phyloP scores from a whole-genome alignment of 2,888 invertebrate species.

The Lysandra bellargus region DNA sequence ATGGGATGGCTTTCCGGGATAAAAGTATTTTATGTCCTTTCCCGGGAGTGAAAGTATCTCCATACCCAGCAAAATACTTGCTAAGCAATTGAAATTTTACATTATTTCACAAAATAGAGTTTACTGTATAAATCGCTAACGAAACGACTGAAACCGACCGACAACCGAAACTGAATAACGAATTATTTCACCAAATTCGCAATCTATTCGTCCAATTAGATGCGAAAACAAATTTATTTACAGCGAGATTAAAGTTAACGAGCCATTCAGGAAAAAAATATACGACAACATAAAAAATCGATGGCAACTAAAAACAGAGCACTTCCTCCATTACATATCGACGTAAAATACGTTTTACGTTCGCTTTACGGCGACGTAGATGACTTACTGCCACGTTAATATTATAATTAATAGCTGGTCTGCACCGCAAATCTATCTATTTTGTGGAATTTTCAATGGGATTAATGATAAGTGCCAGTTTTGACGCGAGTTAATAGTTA shows the following conservation, averaged over 20 bases:
- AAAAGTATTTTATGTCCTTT: no score
- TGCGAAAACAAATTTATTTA: conserved; percentile 1
- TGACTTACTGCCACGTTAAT: conserved; percentile 10
- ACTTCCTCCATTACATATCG: conserved; percentile 25
- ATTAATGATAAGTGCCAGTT: neutral
- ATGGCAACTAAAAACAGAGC: conserved; percentile 24
- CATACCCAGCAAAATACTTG: no score
- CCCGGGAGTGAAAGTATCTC: no score
- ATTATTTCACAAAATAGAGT: neutral
- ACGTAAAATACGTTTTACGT: conserved; percentile 36
- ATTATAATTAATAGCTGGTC: conserved; percentile 2
- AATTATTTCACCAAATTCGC: neutral
- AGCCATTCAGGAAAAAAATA: conserved; percentile 25
- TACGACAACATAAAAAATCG: conserved; percentile 30
- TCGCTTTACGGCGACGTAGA: conserved; percentile 35
- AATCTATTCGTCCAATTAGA: neutral
- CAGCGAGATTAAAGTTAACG: conserved; percentile 22
- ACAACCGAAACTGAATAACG: neutral
- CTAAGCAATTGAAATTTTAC: neutral
- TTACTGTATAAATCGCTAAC: neutral
- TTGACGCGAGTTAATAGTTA: neutral
- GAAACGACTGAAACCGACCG: neutral
- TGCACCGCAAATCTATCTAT: neutral
- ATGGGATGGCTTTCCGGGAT: no score
- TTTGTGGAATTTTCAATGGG: neutral